These are phyloP conservation scores for Cyprinus carpio DNA, from an alignment of 2,113 vertebrate species.

Conservation along the genomic window DNA sequence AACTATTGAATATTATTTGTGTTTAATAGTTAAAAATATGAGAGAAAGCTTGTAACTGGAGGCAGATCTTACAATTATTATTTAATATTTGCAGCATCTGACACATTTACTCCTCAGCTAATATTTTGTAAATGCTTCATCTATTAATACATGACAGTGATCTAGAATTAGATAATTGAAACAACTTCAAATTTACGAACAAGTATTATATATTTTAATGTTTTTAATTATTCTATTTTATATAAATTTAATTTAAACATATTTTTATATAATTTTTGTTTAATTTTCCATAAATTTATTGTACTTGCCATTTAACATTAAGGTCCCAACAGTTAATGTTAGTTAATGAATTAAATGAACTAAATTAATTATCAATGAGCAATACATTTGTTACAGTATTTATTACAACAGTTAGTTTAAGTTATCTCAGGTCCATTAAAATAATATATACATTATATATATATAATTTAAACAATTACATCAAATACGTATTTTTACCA, in stretches of 20 bases:
- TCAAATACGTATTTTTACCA: background rate
- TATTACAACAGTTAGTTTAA: too few species aligned
- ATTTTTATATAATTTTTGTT: background rate
- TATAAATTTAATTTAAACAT: too few species aligned
- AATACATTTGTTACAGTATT: too few species aligned
- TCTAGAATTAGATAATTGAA: background rate
- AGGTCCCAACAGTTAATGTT: too few species aligned
- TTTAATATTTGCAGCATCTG: background rate
- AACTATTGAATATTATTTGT: background rate
- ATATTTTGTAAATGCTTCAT: background rate
- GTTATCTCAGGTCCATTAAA: too few species aligned
- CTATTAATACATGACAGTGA: background rate
- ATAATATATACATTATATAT: too few species aligned
- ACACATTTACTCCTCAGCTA: background rate
- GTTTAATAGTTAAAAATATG: background rate
- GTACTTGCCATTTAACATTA: background rate
- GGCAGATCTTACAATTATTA: background rate
- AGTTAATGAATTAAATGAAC: too few species aligned
- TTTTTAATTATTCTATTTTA: background rate
- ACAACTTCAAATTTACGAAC: background rate
- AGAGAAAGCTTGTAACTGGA: background rate
- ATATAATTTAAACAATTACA: background rate
- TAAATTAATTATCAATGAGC: too few species aligned
- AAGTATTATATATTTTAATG: background rate
- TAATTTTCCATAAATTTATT: background rate